Evolutionary conservation across 2,797 vertebrate species (phyloP).

Genomic region (Phrynocephalus vlangalii): DNA sequence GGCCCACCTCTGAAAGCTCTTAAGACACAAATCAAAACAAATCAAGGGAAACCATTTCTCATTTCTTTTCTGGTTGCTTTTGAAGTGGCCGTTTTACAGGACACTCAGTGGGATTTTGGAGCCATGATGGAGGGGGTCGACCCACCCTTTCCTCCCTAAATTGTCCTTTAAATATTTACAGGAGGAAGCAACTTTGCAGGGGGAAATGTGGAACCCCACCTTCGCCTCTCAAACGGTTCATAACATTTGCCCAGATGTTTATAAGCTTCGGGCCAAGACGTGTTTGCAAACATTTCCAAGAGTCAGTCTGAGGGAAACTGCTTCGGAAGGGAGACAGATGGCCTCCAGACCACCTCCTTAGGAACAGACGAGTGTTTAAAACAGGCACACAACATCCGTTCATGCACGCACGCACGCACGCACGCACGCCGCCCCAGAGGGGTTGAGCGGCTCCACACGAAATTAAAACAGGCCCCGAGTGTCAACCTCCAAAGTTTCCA

Average conservation of each 20-base stretch:
- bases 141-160: too few species aligned
- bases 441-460: background rate
- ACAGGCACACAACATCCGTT: background rate
- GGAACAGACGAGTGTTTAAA: background rate
- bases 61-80: too few species aligned
- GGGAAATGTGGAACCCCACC: background rate
- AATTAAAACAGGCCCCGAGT: background rate
- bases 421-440: background rate
- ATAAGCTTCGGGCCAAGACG: background rate
- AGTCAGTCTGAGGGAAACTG: background rate
- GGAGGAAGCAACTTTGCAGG: background rate
- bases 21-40: background rate
- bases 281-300: background rate
- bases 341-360: background rate
- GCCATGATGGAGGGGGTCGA: background rate
- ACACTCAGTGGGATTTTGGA: background rate
- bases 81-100: too few species aligned
- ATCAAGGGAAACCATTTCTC: background rate
- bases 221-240: background rate
- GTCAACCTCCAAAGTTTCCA: background rate
- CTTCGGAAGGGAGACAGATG: background rate
- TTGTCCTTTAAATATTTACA: background rate
- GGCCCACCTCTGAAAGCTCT: background rate
- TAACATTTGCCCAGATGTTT: background rate
- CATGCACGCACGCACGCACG: too few species aligned